phyloP scores from a whole-genome alignment of 2,113 vertebrate species.

The Sitta europaea region DNA sequence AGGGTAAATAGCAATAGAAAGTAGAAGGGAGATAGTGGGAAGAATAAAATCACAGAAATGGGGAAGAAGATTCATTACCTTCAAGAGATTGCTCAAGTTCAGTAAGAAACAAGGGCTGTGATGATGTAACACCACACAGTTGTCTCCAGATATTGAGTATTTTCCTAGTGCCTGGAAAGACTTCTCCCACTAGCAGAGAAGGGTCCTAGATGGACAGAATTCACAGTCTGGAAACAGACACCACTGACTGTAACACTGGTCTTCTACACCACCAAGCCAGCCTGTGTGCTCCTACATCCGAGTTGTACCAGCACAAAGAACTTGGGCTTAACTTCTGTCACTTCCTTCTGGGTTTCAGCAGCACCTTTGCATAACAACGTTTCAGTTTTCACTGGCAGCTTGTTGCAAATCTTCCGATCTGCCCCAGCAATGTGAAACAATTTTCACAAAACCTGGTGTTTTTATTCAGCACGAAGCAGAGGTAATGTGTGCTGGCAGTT shows the following conservation, averaged over 20 bases:
- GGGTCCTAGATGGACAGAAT: not conserved
- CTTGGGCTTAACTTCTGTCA: not conserved
- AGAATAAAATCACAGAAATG: not conserved
- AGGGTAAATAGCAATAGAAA: not conserved
- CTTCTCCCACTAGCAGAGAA: not conserved
- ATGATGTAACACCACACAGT: not conserved
- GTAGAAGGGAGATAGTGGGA: not conserved
- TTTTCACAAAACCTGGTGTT: not conserved
- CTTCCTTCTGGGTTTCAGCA: not conserved
- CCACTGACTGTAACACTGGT: not conserved
- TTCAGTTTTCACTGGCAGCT: not conserved
- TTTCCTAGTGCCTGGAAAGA: not conserved
- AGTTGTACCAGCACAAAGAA: not conserved
- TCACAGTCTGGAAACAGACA: not conserved
- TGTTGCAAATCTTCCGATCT: not conserved
- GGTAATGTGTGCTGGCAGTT: not conserved
- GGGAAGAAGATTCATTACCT: not conserved
- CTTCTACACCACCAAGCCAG: not conserved
- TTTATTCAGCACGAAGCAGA: not conserved
- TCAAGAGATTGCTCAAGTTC: not conserved
- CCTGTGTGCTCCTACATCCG: not conserved
- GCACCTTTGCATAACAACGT: not conserved
- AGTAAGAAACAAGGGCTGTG: not conserved
- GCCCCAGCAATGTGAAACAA: not conserved
- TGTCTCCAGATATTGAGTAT: not conserved